Conservation (phyloP, 1,140 invertebrate species). For the Chionoecetes opilio region DNA sequence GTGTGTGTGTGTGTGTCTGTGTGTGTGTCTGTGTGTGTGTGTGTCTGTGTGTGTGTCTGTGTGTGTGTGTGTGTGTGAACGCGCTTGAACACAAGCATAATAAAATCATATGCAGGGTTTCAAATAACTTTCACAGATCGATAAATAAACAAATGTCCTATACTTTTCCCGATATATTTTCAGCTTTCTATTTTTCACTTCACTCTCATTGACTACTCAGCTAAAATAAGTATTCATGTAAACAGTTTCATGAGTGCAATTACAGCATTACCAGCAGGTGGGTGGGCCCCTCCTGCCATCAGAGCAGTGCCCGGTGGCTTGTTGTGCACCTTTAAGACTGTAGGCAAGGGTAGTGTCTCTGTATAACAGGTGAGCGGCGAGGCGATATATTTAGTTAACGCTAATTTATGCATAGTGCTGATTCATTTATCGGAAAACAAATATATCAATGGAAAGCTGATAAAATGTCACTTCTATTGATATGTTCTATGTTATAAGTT, state of each 20-base stretch:
- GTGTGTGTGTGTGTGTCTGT: constrained; percentile 51
- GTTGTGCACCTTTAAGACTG: too few relatives aligned
- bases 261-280: neutral
- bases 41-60: constrained; percentile 51
- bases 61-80: constrained; percentile 31
- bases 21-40: constrained; percentile 56
- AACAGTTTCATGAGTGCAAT: neutral
- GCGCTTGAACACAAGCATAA: neutral
- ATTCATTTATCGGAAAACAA: too few relatives aligned
- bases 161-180: neutral
- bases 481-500: too few relatives aligned
- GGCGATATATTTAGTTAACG: too few relatives aligned
- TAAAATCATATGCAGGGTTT: neutral
- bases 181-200: neutral
- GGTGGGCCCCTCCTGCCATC: neutral
- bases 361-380: too few relatives aligned
- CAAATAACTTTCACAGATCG: neutral
- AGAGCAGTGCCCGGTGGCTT: neutral
- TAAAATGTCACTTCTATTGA: too few relatives aligned
- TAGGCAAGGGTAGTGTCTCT: too few relatives aligned
- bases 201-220: neutral
- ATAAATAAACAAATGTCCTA: neutral
- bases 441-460: too few relatives aligned
- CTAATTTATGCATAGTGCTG: too few relatives aligned
- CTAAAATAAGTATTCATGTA: neutral